Base-by-base conservation (phyloP, 2,888 invertebrate species). In the Zhuqinia jingwanae region DNA sequence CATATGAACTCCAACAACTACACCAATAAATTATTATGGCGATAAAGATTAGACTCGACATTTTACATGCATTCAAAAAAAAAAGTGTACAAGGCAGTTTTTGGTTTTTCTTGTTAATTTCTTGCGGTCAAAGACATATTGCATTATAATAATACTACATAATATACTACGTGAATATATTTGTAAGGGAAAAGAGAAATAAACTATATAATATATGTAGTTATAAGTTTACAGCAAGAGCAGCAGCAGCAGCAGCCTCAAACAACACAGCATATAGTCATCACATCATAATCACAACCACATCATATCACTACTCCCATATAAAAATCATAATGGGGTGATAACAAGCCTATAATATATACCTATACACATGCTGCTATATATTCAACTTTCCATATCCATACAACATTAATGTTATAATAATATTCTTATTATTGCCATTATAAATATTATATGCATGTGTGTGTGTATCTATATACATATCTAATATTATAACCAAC, bases 91-190 rank as follows among this genome's bases (percentile, higher is more conserved):
- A 68, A 68, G 68, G 75, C 75, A 56, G 42, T 63, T 65, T 47
- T 80, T 81, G 56, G 70, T 68, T 68, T 81, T 81, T 81, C 70
- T 70, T 53, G 70, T 81, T 70, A 70, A 70, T 56, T 56, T 81
- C 42, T 81, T 81, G 80, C 70, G 80, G 80, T 81, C 80, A 81
- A 81, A 79, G 65, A 68, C 65, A 78, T 63, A 63, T 10, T 65
- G 50, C 42, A 25, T 42, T 75, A 20, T 53, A 53, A 53, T 53
- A 36, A 36, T 36, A 3, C 36, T 36, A 36, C 20, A 45, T 42
- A 50, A 50, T 50, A 50, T 68, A 13, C 17, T 8, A 20, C 30
- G 11, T 20, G 20, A 20, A 53, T 17, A 53, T 45, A 68, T 22
- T 45, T 20, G 68, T n/a, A 11, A 50, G 30, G 30, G 10, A 30